Evolutionary conservation across 2,113 vertebrate genomes (phyloP), one percentile per base, ranked within the genome.

Genomic region (Phodopus roborovskii): DNA sequence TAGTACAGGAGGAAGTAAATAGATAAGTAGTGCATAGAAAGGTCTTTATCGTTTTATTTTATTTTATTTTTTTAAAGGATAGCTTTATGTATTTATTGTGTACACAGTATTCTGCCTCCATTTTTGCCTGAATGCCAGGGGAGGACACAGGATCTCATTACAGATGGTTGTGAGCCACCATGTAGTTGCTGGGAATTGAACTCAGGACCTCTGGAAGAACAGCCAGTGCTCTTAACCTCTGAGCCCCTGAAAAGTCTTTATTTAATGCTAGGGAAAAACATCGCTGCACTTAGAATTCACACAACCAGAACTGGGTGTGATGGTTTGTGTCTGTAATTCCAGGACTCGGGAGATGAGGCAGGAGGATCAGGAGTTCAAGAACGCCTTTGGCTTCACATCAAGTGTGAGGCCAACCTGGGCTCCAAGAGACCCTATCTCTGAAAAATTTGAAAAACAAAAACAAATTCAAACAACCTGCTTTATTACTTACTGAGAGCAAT

Each of bases 181-280:
- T 6, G 45, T 45, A 6, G 3, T 6, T 45, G 45, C 45, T 45
- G 45, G 45, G 45, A 45, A 3, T 45, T 45, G 45, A 45, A 45
- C 45, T 45, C 45, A 45, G 45, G 45, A 45, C 45, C 45, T 45
- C 45, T 45, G 45, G 45, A 45, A 45, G n/a, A n/a, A n/a, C n/a
- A n/a, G 6, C 45, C 45, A 45, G 45, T 45, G 45, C 45, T 45
- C 45, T 45, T 45, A 45, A 45, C 45, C 45, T 45, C 45, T 45
- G 45, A 45, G 45, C 45, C 45, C 45, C 45, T 45, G 45, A 45
- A 45, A 45, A 6, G 45, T 45, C 45, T 45, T 45, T 88, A 45
- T 56, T 89, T 97, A 93, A 39, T 90, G 91, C 16, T 3, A 92
- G 70, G 60, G 85, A 74, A 91, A 77, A 84, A 96, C 94, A 94